phyloP scores from a whole-genome alignment of 1,140 invertebrate genomes.

The Dolichoris vasculosae region DNA sequence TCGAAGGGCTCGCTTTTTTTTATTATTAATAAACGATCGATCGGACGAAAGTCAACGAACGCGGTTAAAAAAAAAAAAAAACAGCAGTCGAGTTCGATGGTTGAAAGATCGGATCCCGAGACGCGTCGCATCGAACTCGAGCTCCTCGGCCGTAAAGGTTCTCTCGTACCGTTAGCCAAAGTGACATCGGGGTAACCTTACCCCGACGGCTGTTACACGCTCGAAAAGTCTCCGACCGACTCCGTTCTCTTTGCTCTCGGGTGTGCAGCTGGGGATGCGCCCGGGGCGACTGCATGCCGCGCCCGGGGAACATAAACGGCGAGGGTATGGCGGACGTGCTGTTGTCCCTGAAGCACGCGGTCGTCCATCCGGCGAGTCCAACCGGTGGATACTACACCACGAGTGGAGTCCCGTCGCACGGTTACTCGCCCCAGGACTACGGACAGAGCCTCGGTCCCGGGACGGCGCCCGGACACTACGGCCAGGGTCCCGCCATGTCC shows the following conservation, averaged over 20 bases:
- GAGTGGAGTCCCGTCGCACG: constrained; percentile 65
- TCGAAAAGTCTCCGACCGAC: neutral
- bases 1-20: no score
- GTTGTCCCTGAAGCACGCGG: constrained; percentile 89
- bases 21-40: no score
- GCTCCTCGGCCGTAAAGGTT: neutral
- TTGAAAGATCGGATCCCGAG: neutral
- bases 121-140: neutral
- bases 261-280: constrained; percentile 69
- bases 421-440: constrained; percentile 47
- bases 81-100: no score
- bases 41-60: no score
- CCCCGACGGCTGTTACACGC: neutral
- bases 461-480: constrained; percentile 71
- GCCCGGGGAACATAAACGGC: constrained; percentile 67
- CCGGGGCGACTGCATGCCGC: constrained; percentile 68
- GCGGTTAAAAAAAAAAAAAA: no score
- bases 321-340: constrained; percentile 89
- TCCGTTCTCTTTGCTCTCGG: neutral
- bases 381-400: constrained; percentile 71
- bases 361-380: constrained; percentile 84
- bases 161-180: neutral
- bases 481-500: constrained; percentile 84
- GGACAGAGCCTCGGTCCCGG: constrained; percentile 62
- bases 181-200: neutral